phyloP scores from a whole-genome alignment of 2,888 invertebrate species.

The Aspidiotus rigidus region DNA sequence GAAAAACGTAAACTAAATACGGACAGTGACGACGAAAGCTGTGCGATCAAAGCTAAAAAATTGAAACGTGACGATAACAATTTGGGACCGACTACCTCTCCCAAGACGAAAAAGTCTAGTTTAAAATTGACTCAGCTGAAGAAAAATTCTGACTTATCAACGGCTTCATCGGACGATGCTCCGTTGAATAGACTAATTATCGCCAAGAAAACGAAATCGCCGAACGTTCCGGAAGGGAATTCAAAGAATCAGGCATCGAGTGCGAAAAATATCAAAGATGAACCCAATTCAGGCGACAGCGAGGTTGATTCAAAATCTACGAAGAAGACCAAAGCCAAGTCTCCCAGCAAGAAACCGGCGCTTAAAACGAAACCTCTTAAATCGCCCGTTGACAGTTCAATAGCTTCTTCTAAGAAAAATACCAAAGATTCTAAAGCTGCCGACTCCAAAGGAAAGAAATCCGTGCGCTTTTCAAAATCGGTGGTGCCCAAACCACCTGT shows the following conservation, averaged over 20 bases:
- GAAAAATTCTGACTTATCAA: neutral
- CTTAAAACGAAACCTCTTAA: slow-evolving; percentile 35
- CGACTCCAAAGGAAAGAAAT: slow-evolving; percentile 39
- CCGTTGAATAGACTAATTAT: slow-evolving; percentile 10
- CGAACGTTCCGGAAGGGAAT: neutral
- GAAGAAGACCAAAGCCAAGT: slow-evolving; percentile 2
- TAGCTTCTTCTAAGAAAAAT: slow-evolving; percentile 27
- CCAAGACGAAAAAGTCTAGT: neutral
- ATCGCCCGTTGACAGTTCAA: slow-evolving; percentile 34
- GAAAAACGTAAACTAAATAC: slow-evolving; percentile 36
- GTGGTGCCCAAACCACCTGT: slow-evolving; percentile 39
- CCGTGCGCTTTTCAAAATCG: slow-evolving; percentile 37
- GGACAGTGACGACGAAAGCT: slow-evolving; percentile 22
- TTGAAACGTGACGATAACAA: slow-evolving; percentile 41
- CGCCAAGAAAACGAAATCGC: neutral
- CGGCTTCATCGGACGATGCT: slow-evolving; percentile 15
- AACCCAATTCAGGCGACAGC: slow-evolving; percentile 19
- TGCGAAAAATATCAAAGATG: slow-evolving; percentile 6
- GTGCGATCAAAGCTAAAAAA: slow-evolving; percentile 39
- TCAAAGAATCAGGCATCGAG: slow-evolving; percentile 5
- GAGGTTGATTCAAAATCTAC: slow-evolving; percentile 12
- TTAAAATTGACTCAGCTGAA: neutral
- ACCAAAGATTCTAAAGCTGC: slow-evolving; percentile 40
- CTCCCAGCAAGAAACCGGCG: slow-evolving; percentile 15
- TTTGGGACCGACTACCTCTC: slow-evolving; percentile 36